Evolutionary conservation across 2,888 invertebrate species (phyloP), one percentile per base, ranked within the genome.

Genomic region (Thecocarcelia acutangulata): DNA sequence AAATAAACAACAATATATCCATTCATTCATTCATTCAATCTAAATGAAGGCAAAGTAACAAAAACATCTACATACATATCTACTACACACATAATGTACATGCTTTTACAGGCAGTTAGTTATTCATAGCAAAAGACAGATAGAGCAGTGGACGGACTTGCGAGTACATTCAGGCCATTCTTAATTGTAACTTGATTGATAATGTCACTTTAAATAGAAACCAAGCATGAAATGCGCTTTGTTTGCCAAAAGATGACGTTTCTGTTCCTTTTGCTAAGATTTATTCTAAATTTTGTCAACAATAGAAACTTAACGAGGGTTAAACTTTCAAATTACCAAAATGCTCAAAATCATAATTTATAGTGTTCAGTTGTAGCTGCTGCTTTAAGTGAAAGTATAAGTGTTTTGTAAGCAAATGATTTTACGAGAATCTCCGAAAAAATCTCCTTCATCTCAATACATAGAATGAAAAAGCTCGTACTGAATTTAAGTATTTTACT

Each of bases 151-250:
- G 24, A 54, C 19, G 48, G 33, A 66, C 19, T 33, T 24, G 17
- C n/a, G n/a, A n/a, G n/a, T n/a, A n/a, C 52, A 54, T 54, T 17
- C 66, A 46, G 52, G 46, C 40, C 66, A 68, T 40, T 42, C 17
- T 21, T 66, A 52, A 58, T 73, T 59, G 66, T 44, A 52, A 72
- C 72, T 59, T 78, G 78, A 78, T 78, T 78, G 78, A 78, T 78
- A 78, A 73, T 73, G 78, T 78, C 78, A 78, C 78, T 78, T 78
- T 72, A 37, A 72, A 66, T 78, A 46, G 72, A 72, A 78, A 37
- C 59, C n/a, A 59, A 78, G 72, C 78, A 75, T 75, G 64, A 76
- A 72, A 59, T 76, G 54, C 64, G 58, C 64, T 70, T 70, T 52
- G 37, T 76, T 66, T 73, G 54, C 24, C 8, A 69, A 78, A 73